Evolutionary conservation across 2,888 invertebrate genomes (phyloP).

Genomic region (Hypomecis atomaria): DNA sequence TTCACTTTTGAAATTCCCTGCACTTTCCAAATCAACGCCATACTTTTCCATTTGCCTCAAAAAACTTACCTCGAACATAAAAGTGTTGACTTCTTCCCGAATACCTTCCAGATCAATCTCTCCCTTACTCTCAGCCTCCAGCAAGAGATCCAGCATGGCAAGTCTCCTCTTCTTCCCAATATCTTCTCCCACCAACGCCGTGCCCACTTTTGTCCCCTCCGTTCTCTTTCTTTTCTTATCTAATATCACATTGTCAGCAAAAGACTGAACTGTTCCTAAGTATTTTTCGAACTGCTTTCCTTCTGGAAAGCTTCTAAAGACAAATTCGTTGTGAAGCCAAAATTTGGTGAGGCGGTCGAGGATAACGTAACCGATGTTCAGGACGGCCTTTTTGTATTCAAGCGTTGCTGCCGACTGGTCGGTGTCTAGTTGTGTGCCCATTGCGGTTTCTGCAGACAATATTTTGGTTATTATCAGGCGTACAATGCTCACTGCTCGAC

Average conservation of each 20-base stretch:
- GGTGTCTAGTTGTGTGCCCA: constrained; percentile 83
- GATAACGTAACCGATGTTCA: constrained; percentile 59
- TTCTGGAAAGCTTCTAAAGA: constrained; percentile 72
- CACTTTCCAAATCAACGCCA: too few relatives aligned
- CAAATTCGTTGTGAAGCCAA: constrained; percentile 82
- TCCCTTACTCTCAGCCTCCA: constrained; percentile 85
- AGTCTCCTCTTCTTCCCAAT: constrained; percentile 73
- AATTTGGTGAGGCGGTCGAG: constrained; percentile 67
- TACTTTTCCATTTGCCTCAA: too few relatives aligned
- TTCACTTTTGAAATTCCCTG: not conserved
- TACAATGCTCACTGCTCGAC: too few relatives aligned
- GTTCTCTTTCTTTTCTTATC: constrained; percentile 62
- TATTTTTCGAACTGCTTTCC: constrained; percentile 77
- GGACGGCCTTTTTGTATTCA: constrained; percentile 80
- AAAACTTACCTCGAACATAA: constrained; percentile 75
- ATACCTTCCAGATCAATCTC: constrained; percentile 86
- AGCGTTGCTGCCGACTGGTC: constrained; percentile 64
- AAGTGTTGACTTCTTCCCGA: constrained; percentile 89
- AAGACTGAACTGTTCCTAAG: constrained; percentile 76
- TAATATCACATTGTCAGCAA: constrained; percentile 82
- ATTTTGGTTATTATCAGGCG: not conserved
- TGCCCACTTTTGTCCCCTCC: constrained; percentile 25
- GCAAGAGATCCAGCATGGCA: constrained; percentile 87
- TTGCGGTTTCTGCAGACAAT: constrained; percentile 79
- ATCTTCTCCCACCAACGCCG: constrained; percentile 29